Base-by-base conservation (phyloP, 2,888 invertebrate genomes). In the Cephus spinipes region DNA sequence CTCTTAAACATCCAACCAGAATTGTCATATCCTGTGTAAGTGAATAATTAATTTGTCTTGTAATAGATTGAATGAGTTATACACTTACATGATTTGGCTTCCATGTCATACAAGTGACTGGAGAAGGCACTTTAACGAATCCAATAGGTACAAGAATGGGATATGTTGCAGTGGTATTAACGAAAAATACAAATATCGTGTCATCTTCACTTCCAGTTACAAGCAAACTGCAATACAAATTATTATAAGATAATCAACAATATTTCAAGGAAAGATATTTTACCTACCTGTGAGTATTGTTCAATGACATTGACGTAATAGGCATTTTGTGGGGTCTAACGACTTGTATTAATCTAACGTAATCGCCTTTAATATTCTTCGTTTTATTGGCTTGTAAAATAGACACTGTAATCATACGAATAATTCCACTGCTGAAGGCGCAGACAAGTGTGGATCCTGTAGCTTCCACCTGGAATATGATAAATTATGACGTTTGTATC, bases 381-480 rank as follows among this genome's bases (percentile, higher is more conserved):
- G 55, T 31, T 33, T 69, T 68, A 40, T 85, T 40, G 12, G 82
- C 80, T 77, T 68, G 12, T 71, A 73, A 68, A 74, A 88, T 73
- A 31, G 83, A 79, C 35, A 88, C 74, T 32, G 83, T 84, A 23
- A 93, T 85, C 68, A 94, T 92, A 69, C 97, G 93, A 85, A 97
- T 90, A 68, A 95, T 93, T 12, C 97, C 97, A 88, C 96, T 96
- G 32, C 92, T 92, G 83, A 96, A 97, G 3, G 95, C 96, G 3
- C 95, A 92, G 12, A 96, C 89, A 40, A 97, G 85, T 68, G 95
- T 94, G 35, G 94, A 93, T 23, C 96, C 96, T 0, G 94, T 93
- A 33, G 87, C 86, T 82, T 95, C 96, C 12, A 95, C 91, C 95
- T 95, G 82, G 75, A 85, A 84, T 23, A 73, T 34, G 23, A 30